Percentiles rank a stretch among this genome's conserved stretches.
Conservation (phyloP, 37 sponge, comb jelly and placozoan species). For the Haliclona indistincta region DNA sequence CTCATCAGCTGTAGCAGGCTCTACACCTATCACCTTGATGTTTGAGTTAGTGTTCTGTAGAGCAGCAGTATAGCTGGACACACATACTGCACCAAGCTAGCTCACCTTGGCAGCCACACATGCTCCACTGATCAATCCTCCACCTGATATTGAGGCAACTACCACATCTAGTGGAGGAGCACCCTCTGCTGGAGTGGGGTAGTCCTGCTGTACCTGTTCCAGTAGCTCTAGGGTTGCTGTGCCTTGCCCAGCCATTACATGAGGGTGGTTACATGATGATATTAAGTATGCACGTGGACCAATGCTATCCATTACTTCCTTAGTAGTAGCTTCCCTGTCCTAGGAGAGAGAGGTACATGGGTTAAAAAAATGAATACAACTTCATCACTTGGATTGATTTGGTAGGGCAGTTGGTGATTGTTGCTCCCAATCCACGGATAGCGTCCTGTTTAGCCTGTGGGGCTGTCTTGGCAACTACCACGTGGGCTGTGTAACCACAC, state of each 20-base stretch:
- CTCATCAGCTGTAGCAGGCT: slow-evolving; percentile 71
- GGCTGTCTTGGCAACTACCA: slow-evolving; percentile 71
- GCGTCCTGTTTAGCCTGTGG: slow-evolving; percentile 49
- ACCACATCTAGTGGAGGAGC: slow-evolving; percentile 75
- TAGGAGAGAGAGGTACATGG: slow-evolving; percentile 6
- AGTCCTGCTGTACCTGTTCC: slow-evolving; percentile 43
- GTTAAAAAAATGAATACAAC: no score
- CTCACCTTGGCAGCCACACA: slow-evolving; percentile 76
- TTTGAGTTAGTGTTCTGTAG: slow-evolving; percentile 35
- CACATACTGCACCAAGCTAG: not conserved
- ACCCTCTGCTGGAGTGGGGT: no score
- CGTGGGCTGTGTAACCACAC: slow-evolving; percentile 48
- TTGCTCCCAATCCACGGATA: slow-evolving; percentile 65
- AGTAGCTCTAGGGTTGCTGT: slow-evolving; percentile 75
- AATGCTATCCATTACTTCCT: slow-evolving; percentile 20
- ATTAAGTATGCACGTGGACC: slow-evolving; percentile 44
- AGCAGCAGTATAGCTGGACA: not conserved
- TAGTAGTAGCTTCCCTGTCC: slow-evolving; percentile 38
- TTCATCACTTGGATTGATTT: slow-evolving; percentile 22
- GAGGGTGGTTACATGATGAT: slow-evolving; percentile 48
- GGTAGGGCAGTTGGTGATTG: slow-evolving; percentile 46
- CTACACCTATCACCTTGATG: slow-evolving; percentile 72
- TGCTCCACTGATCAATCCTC: slow-evolving; percentile 70
- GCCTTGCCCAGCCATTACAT: slow-evolving; percentile 85
- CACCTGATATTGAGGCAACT: slow-evolving; percentile 62